A percentile compares a stretch with the other conserved stretches of the same genome.
phyloP scores from a whole-genome alignment of 1,140 invertebrate genomes.

The Drosophila erecta region DNA sequence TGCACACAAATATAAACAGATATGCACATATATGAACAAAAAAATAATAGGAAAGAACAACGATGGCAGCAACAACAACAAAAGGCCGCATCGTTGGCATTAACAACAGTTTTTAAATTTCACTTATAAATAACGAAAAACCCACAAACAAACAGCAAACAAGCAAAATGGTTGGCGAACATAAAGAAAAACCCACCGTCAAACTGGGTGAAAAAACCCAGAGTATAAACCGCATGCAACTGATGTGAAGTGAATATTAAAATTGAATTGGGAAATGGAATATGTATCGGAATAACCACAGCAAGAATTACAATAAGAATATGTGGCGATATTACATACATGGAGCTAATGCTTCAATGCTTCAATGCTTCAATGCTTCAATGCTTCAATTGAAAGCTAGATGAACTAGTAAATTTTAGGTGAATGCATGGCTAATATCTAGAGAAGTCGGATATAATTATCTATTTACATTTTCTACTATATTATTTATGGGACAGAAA shows the following conservation, averaged over 20 bases:
- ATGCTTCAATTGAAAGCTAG: neutral
- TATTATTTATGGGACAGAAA: no score
- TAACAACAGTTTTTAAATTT: constrained; percentile 22
- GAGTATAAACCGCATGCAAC: constrained; percentile 8
- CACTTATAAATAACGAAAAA: constrained; percentile 53
- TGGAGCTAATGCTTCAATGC: neutral
- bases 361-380: neutral
- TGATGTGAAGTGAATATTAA: constrained; percentile 16
- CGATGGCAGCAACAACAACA: constrained; percentile 7
- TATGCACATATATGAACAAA: constrained; percentile 6
- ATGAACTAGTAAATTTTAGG: neutral
- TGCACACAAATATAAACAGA: neutral
- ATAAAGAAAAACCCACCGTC: constrained; percentile 3
- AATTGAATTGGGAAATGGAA: constrained; percentile 10
- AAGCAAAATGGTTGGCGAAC: constrained; percentile 19
- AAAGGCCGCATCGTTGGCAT: constrained; percentile 9
- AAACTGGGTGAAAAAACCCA: constrained; percentile 10
- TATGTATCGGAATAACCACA: neutral
- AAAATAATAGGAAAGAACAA: constrained; percentile 8
- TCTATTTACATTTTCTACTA: no score
- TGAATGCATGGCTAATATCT: no score
- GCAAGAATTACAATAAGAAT: neutral
- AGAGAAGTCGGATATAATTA: no score
- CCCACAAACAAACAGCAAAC: constrained; percentile 46
- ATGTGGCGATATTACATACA: constrained; percentile 1